A percentile compares a stretch with the other conserved stretches of the same genome.
Evolutionary conservation across 2,797 vertebrate species (phyloP).

Genomic region (Rallus crepitans): DNA sequence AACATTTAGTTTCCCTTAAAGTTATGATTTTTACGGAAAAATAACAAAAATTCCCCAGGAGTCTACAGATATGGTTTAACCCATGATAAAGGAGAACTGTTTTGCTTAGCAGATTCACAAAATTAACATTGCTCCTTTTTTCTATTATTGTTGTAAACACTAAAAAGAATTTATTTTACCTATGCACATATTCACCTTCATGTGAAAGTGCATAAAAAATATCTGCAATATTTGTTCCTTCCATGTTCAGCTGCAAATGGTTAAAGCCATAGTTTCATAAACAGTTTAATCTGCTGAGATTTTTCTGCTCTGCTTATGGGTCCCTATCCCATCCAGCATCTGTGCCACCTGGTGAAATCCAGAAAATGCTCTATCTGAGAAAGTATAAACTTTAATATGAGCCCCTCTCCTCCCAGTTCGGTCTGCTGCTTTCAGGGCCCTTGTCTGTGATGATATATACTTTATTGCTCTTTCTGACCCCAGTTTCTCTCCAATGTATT

Average conservation of each 20-base stretch:
- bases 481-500: neutral
- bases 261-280: neutral
- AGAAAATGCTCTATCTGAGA: neutral
- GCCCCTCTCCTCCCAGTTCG: neutral
- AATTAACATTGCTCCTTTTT: neutral
- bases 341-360: neutral
- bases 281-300: neutral
- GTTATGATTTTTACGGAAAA: neutral
- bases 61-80: neutral
- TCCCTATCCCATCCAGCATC: neutral
- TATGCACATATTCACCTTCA: neutral
- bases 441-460: neutral
- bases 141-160: neutral
- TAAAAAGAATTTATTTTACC: neutral
- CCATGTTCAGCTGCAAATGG: neutral
- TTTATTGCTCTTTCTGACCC: neutral
- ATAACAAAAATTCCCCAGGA: neutral
- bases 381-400: neutral
- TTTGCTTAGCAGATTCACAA: neutral
- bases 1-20: neutral
- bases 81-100: neutral
- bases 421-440: neutral
- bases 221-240: neutral
- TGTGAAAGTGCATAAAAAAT: neutral
- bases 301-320: neutral